These are phyloP conservation scores for Vollenhovia emeryi DNA, from an alignment of 1,140 invertebrate genomes.

Conservation along the genomic window DNA sequence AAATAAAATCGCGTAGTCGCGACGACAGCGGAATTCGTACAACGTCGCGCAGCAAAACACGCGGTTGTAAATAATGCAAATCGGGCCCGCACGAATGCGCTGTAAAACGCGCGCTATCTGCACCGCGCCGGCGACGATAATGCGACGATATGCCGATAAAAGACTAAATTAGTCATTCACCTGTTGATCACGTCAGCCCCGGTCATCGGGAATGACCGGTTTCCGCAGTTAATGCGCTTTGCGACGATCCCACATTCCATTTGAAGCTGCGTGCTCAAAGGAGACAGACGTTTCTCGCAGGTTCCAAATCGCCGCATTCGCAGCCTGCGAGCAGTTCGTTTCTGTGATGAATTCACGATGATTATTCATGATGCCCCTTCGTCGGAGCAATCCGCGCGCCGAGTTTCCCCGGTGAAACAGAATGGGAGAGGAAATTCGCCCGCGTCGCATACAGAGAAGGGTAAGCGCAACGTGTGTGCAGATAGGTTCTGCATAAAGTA, in stretches of 20 bases:
- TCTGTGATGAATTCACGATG: slow-evolving; percentile 11
- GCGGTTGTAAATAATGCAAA: slow-evolving; percentile 11
- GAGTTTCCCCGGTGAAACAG: neutral
- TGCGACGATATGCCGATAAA: slow-evolving; percentile 8
- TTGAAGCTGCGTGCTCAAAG: neutral
- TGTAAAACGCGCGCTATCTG: neutral
- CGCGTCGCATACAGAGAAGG: neutral
- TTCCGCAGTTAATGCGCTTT: neutral
- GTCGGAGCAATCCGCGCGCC: neutral
- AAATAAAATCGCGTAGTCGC: neutral
- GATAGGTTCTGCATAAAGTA: slow-evolving; percentile 57
- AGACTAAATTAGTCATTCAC: slow-evolving; percentile 42
- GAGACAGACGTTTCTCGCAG: neutral
- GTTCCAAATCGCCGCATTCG: neutral
- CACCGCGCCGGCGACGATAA: neutral
- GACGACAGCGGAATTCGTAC: neutral
- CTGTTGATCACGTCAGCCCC: slow-evolving; percentile 17
- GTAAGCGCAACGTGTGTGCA: neutral
- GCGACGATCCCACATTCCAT: neutral
- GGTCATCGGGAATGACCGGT: neutral
- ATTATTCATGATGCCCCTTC: slow-evolving; percentile 36
- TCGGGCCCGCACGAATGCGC: neutral
- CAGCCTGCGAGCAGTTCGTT: neutral
- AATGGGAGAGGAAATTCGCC: neutral
- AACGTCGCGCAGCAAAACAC: neutral